A percentile compares a stretch with the other conserved stretches of the same genome.
These are phyloP conservation scores for Drosophila pegasa DNA, from an alignment of 2,888 invertebrate genomes.

Conservation along the genomic window DNA sequence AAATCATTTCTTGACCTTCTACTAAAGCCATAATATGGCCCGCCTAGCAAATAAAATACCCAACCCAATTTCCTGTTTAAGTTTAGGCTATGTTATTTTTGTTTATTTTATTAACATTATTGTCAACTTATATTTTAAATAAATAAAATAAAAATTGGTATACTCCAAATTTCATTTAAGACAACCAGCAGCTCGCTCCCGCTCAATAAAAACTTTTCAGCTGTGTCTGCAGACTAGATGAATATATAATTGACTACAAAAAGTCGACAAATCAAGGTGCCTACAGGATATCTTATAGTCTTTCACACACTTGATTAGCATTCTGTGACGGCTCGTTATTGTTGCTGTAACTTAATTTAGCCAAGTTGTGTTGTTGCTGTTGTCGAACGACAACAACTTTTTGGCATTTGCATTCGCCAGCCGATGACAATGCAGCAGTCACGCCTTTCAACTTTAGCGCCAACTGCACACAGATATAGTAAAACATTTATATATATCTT, in stretches of 20 bases:
- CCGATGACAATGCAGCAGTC: conserved; percentile 52
- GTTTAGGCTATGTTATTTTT: no score
- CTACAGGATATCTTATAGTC: not conserved
- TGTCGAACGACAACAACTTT: conserved; percentile 53
- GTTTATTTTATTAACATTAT: no score
- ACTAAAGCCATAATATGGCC: no score
- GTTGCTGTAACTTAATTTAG: conserved; percentile 59
- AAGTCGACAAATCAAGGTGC: not conserved
- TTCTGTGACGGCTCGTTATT: conserved; percentile 12
- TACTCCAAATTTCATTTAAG: no score
- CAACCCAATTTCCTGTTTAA: no score
- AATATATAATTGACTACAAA: not conserved
- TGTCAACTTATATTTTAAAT: no score
- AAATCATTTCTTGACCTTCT: no score
- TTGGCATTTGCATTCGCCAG: conserved; percentile 67
- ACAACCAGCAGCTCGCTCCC: no score
- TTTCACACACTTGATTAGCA: not conserved
- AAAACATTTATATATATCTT: conserved; percentile 18
- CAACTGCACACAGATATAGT: conserved; percentile 37
- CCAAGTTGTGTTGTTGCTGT: conserved; percentile 46
- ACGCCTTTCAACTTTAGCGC: conserved; percentile 69
- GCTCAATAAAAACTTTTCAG: not conserved
- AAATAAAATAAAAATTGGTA: no score
- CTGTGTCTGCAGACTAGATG: not conserved
- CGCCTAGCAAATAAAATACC: no score